These are phyloP conservation scores for Syritta pipiens DNA, from an alignment of 2,888 invertebrate genomes.

Conservation along the genomic window DNA sequence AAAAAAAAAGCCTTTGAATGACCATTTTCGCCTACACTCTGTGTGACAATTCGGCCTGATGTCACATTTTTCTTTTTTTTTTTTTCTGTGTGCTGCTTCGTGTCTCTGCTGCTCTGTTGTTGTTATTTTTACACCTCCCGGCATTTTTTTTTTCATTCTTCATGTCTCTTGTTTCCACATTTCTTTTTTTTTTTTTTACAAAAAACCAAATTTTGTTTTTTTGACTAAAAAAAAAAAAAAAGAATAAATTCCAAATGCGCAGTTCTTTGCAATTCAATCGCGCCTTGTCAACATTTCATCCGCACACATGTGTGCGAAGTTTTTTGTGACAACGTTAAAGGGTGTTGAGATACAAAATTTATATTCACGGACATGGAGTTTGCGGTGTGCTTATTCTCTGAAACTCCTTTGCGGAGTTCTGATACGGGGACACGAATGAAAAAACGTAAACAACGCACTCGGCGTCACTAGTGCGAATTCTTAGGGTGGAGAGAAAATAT, in stretches of 20 bases:
- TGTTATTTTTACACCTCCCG: constrained; percentile 11
- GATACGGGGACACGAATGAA: too few relatives aligned
- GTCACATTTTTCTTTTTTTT: background rate
- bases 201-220: background rate
- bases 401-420: too few relatives aligned
- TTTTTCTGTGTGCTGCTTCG: too few relatives aligned
- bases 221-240: too few relatives aligned
- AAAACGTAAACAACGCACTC: too few relatives aligned
- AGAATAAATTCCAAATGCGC: constrained; percentile 55
- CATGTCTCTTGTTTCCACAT: background rate
- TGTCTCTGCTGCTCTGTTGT: background rate
- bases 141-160: background rate
- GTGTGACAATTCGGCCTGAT: background rate
- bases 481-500: background rate
- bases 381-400: too few relatives aligned
- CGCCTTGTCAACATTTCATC: constrained; percentile 30
- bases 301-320: background rate
- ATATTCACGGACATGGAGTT: too few relatives aligned
- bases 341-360: too few relatives aligned
- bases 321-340: background rate
- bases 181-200: background rate
- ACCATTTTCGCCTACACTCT: background rate
- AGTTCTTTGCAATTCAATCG: constrained; percentile 44
- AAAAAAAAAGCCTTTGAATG: background rate
- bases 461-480: too few relatives aligned